Evolutionary conservation across 2,797 vertebrate genomes (phyloP).

Genomic region (Ctenopoma multispine): DNA sequence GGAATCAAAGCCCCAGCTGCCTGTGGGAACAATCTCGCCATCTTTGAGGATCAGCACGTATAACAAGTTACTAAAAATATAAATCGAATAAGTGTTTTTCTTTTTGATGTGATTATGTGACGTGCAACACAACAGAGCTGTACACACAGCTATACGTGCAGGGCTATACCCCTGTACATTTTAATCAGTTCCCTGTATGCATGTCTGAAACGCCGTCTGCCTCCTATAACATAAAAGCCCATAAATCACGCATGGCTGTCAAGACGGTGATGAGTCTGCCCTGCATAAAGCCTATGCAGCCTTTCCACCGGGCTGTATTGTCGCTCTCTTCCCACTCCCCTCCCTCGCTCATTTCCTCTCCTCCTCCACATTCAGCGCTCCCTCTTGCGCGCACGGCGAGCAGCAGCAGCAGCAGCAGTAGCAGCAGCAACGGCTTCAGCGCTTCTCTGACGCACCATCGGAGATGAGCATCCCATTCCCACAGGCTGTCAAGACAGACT

Average conservation of each 20-base stretch:
- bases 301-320: conserved; percentile 61
- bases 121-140: background rate
- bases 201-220: conserved; percentile 44
- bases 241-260: conserved; percentile 71
- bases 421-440: conserved; percentile 61
- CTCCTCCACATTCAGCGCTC: conserved; percentile 76
- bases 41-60: conserved; percentile 19
- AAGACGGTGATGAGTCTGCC: conserved; percentile 64
- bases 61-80: conserved; percentile 30
- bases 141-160: background rate
- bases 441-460: conserved; percentile 82
- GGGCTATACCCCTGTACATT: conserved; percentile 14
- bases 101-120: conserved; percentile 19
- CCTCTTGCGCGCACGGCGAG: conserved; percentile 75
- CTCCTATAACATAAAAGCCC: conserved; percentile 47
- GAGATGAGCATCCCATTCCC: conserved; percentile 77
- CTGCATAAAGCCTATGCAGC: conserved; percentile 70
- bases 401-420: conserved; percentile 66
- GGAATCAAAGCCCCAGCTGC: conserved; percentile 27
- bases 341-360: conserved; percentile 50
- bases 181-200: conserved; percentile 23
- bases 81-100: background rate
- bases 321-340: conserved; percentile 40
- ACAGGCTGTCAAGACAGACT: conserved; percentile 68
- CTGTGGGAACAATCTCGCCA: conserved; percentile 24